phyloP scores from a whole-genome alignment of 2,888 invertebrate genomes.

The Anoplius nigerrimus region DNA sequence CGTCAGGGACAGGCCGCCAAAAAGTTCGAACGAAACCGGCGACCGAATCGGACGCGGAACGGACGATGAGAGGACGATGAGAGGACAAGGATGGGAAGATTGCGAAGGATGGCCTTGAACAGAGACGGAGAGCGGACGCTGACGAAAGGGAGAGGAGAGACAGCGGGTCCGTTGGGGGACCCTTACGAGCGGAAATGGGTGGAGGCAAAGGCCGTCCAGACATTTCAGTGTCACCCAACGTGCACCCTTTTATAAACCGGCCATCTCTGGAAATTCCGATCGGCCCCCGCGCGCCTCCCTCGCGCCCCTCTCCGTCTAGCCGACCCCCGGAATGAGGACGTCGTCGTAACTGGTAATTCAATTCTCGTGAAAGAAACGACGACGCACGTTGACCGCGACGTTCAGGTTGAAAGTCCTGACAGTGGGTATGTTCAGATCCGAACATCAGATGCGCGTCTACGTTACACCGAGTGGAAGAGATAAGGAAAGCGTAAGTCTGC shows the following conservation, averaged over 20 bases:
- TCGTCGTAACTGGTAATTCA: slow-evolving; percentile 37
- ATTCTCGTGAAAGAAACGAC: slow-evolving; percentile 30
- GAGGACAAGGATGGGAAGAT: too few relatives aligned
- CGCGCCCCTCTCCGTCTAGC: slow-evolving; percentile 14
- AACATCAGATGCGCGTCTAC: too few relatives aligned
- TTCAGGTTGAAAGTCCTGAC: slow-evolving; percentile 29
- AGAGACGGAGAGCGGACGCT: background rate
- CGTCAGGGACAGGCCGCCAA: slow-evolving; percentile 47
- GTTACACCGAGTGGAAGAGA: too few relatives aligned
- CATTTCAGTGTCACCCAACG: slow-evolving; percentile 36
- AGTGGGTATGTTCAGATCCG: too few relatives aligned
- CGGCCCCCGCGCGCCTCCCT: slow-evolving; percentile 8
- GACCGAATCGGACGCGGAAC: slow-evolving; percentile 13
- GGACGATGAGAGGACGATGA: slow-evolving; percentile 12
- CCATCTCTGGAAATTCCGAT: slow-evolving; percentile 28
- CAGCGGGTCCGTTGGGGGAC: slow-evolving; percentile 3
- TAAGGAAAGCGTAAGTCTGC: background rate
- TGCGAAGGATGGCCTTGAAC: too few relatives aligned
- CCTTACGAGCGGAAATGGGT: slow-evolving; percentile 32
- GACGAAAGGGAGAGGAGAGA: slow-evolving; percentile 7
- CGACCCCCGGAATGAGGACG: slow-evolving; percentile 15
- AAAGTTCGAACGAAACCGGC: slow-evolving; percentile 51
- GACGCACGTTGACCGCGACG: slow-evolving; percentile 18
- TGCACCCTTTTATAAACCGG: slow-evolving; percentile 38
- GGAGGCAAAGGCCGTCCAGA: slow-evolving; percentile 31